These are phyloP conservation scores for Hydropotes inermis DNA, from an alignment of 2,113 vertebrate species.

Conservation along the genomic window DNA sequence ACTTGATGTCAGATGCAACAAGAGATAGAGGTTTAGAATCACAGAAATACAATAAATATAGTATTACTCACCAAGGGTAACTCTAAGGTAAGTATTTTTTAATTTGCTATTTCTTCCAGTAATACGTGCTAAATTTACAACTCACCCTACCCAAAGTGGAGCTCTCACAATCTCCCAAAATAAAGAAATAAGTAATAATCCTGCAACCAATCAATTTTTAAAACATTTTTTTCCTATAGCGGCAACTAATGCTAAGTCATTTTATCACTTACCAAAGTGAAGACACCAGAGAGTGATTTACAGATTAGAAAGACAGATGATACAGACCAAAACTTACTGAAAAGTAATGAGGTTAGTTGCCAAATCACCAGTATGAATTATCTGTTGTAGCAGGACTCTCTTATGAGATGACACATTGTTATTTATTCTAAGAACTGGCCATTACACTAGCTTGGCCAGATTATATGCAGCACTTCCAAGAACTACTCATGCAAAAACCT, in stretches of 20 bases:
- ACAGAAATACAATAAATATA: background rate
- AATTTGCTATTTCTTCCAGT: conserved; percentile 19
- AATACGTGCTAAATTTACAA: background rate
- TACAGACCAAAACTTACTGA: background rate
- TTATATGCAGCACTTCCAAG: background rate
- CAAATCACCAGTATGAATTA: background rate
- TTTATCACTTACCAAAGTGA: background rate
- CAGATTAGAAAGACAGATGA: background rate
- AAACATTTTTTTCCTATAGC: background rate
- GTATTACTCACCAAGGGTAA: background rate
- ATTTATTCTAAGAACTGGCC: background rate
- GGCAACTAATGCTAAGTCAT: background rate
- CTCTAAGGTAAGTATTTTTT: conserved; percentile 1
- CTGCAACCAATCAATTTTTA: background rate
- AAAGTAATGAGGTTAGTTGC: background rate
- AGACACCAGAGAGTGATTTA: background rate
- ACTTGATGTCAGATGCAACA: background rate
- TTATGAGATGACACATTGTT: background rate
- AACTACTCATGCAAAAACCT: conserved; percentile 22
- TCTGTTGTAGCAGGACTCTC: background rate
- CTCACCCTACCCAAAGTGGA: background rate
- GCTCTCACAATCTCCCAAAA: background rate
- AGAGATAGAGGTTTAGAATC: background rate
- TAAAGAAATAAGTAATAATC: background rate
- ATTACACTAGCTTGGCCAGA: background rate